Evolutionary conservation across 2,113 vertebrate species (phyloP), one percentile per base, ranked within the genome.

Genomic region (Melanerpes aurifrons): DNA sequence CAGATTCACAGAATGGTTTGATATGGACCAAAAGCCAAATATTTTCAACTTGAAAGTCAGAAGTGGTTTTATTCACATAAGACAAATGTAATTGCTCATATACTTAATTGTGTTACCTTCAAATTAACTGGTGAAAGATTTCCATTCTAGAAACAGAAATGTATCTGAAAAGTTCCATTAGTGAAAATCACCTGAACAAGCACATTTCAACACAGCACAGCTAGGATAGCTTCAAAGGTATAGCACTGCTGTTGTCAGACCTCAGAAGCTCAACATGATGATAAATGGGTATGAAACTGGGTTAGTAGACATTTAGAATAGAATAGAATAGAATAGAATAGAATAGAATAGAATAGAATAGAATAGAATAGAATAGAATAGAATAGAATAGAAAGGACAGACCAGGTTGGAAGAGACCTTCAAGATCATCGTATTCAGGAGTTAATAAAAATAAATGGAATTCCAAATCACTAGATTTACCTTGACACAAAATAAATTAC

Each of bases 61-160:
- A 72, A 75, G 4, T 57, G 5, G 28, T 2, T 86, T 82, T 58
- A 77, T 59, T 58, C 47, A 80, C 5, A 4, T 26, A 37, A 74
- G 56, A 78, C 20, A 61, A 93, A 64, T 19, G 37, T 12, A 87
- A 12, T 57, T 66, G 31, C 8, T 75, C 9, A 20, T 10, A 68
- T 28, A 14, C 6, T 8, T 29, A 9, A 7, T 0, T 59, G 15
- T 29, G 11, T 14, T 18, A 15, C 1, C 11, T 37, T 50, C 16
- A 67, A 64, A 79, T 58, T 31, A 54, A 45, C 70, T 76, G 12
- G 45, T 37, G 37, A 66, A 61, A 57, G 5, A 37, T n/a, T 43
- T 2, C 4, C 4, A 31, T 74, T 64, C n/a, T 7, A 61, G 13
- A 73, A 87, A 59, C 35, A 69, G 12, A 48, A 72, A 14, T 6